Conservation (phyloP, 1,140 invertebrate species). For the Zaprionus gabonicus region DNA sequence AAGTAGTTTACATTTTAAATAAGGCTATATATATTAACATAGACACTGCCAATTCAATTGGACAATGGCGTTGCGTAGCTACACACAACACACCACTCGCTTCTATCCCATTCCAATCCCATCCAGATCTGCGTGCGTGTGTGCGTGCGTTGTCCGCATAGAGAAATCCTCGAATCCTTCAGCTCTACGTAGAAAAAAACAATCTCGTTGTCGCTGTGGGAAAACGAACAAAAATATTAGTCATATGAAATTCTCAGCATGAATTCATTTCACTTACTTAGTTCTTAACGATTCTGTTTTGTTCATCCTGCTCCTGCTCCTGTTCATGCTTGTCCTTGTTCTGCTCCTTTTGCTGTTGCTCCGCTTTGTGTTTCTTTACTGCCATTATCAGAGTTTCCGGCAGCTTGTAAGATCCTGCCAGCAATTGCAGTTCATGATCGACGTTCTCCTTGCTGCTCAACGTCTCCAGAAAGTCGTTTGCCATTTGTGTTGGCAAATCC, state of each 20-base stretch:
- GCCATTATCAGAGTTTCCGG: constrained; percentile 11
- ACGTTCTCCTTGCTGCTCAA: constrained; percentile 29
- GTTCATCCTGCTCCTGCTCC: constrained; percentile 8
- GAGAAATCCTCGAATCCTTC: constrained; percentile 14
- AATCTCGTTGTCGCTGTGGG: constrained; percentile 8
- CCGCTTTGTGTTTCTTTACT: constrained; percentile 14
- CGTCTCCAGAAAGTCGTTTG: constrained; percentile 32
- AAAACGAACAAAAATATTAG: neutral
- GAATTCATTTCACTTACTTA: constrained; percentile 23
- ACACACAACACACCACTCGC: constrained; percentile 44
- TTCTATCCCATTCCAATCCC: constrained; percentile 33
- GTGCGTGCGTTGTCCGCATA: constrained; percentile 6
- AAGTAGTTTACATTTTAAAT: constrained; percentile 60
- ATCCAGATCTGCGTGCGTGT: constrained; percentile 49
- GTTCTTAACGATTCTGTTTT: constrained; percentile 17
- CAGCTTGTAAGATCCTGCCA: constrained; percentile 17
- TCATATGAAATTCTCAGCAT: neutral
- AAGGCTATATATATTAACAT: constrained; percentile 59
- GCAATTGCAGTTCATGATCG: constrained; percentile 19
- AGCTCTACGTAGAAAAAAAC: constrained; percentile 5
- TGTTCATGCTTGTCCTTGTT: neutral
- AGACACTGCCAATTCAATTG: constrained; percentile 74
- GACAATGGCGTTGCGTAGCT: constrained; percentile 53
- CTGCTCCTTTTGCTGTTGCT: constrained; percentile 11
- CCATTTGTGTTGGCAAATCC: constrained; percentile 16